Base-by-base conservation (phyloP, 2,888 invertebrate species). In the Tipula unca region DNA sequence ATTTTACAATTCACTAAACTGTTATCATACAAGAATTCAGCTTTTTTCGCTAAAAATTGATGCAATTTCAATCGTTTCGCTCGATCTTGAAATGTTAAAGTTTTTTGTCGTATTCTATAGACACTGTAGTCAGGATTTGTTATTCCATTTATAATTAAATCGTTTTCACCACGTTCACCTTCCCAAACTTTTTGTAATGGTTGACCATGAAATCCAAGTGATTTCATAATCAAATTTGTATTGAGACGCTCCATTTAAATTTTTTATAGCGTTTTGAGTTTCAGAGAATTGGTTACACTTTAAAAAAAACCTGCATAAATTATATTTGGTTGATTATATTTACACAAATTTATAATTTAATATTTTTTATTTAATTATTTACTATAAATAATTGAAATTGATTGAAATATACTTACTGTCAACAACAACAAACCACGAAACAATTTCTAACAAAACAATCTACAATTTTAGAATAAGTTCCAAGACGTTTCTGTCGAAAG, bases 161-260 rank as follows among this genome's bases (percentile, higher is more conserved):
- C 96, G 85, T 94, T 94, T 88, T 95, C 95, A 86, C 96, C 96
- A 88, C 95, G 93, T 89, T 96, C 96, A 35, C 94, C 93, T 89
- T 96, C 96, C 96, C 96, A 96, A 88, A 96, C 93, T 91, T 96
- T 97, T 91, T 96, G 96, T 87, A 97, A 92, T 89, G 96, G 96
- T 89, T 96, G 96, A 1, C 97, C 97, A 92, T 97, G 97, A 90
- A 95, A 97, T 91, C 96, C 95, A 88, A 97, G 91, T 87, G 95
- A 93, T 89, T 94, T 94, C 89, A 94, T 91, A 90, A 97, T 88
- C 85, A 90, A 36, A 29, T 32, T 32, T 8, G 36, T 39, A 36
- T 36, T 84, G 20, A 84, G 84, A 84, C 36, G 84, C 20, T 84
- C 84, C 84, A 84, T 84, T 84, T 10, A 25, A 13, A 20, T 25